These are phyloP conservation scores for Hormaphis cornu DNA, from an alignment of 1,140 invertebrate genomes.

Conservation along the genomic window DNA sequence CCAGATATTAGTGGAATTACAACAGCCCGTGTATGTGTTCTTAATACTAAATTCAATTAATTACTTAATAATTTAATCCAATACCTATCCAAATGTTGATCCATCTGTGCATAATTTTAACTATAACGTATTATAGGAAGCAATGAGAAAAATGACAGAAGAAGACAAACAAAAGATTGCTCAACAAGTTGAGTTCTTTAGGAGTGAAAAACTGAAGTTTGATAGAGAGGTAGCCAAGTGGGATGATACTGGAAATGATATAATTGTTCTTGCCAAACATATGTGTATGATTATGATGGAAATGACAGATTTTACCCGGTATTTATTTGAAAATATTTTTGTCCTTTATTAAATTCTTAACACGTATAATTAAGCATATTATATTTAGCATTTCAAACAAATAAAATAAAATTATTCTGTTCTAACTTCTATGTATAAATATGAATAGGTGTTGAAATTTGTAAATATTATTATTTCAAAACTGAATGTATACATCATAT, in stretches of 20 bases:
- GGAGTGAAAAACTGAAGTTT: conserved; percentile 89
- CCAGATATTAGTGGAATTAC: conserved; percentile 90
- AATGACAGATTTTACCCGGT: conserved; percentile 99
- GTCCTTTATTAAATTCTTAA: no score
- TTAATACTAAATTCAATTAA: not conserved
- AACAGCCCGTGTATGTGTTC: conserved; percentile 64
- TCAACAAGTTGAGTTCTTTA: conserved; percentile 87
- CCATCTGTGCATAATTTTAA: not conserved
- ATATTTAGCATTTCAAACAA: no score
- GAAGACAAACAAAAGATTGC: conserved; percentile 97
- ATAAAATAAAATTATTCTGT: no score
- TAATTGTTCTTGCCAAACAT: conserved; percentile 97
- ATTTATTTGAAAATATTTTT: conserved; percentile 32
- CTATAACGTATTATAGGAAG: conserved; percentile 52
- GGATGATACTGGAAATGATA: conserved; percentile 99
- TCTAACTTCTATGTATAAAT: no score
- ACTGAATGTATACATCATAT: no score
- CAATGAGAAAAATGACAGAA: conserved; percentile 96
- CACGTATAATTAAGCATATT: no score
- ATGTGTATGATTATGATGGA: conserved; percentile 99
- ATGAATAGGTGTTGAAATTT: no score
- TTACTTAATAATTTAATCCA: not conserved
- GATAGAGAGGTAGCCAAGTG: conserved; percentile 98
- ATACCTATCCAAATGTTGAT: not conserved
- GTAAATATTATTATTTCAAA: no score